phyloP scores from a whole-genome alignment of 2,113 vertebrate species.

The Dipodomys stephensi region DNA sequence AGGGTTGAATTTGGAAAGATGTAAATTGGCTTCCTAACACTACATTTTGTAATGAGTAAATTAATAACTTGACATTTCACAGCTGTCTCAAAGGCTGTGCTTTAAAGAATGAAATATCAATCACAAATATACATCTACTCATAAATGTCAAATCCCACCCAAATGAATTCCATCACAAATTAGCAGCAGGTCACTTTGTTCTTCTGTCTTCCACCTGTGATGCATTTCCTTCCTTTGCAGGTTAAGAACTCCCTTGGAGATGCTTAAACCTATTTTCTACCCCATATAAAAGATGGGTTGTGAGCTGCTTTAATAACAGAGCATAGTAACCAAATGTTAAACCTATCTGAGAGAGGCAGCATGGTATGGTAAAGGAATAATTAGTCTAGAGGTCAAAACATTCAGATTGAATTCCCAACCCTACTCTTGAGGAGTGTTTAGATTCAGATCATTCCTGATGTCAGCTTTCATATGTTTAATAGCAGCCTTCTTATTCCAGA shows the following conservation, averaged over 20 bases:
- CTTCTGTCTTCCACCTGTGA: slow-evolving; percentile 70
- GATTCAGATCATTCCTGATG: not conserved
- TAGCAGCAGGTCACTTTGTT: slow-evolving; percentile 74
- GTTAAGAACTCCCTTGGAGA: slow-evolving; percentile 77
- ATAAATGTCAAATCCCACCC: slow-evolving; percentile 83
- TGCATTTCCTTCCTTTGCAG: slow-evolving; percentile 67
- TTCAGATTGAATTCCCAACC: slow-evolving; percentile 1
- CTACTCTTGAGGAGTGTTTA: not conserved
- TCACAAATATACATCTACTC: slow-evolving; percentile 79
- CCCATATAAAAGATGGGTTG: slow-evolving; percentile 69
- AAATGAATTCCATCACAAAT: slow-evolving; percentile 76
- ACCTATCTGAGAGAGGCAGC: slow-evolving; percentile 42
- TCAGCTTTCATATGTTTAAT: slow-evolving; percentile 24
- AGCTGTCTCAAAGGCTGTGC: slow-evolving; percentile 81
- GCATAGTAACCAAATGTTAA: slow-evolving; percentile 63
- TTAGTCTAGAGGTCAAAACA: slow-evolving; percentile 36
- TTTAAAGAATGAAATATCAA: slow-evolving; percentile 82
- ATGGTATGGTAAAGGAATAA: slow-evolving; percentile 26
- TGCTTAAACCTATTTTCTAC: slow-evolving; percentile 68
- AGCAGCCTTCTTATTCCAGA: not conserved
- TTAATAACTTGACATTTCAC: slow-evolving; percentile 84
- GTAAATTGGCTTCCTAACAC: slow-evolving; percentile 75
- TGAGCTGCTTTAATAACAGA: slow-evolving; percentile 77
- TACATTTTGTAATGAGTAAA: slow-evolving; percentile 79
- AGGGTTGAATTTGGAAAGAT: slow-evolving; percentile 71